Conservation (phyloP, 2,113 vertebrate species). For the Enhydra lutris region DNA sequence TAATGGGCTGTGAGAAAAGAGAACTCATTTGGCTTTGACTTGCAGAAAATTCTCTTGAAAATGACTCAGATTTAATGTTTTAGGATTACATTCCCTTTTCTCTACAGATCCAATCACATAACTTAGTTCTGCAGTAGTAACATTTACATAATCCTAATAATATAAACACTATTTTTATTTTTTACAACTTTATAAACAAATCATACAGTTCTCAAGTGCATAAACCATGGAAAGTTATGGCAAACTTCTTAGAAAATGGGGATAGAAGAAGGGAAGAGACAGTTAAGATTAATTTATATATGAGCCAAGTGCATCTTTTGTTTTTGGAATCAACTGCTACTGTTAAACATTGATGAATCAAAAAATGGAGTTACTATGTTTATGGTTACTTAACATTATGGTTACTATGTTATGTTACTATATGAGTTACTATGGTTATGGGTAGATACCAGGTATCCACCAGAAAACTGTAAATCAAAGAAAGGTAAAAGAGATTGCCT, state of each 20-base stretch:
- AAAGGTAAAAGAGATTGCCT: not conserved
- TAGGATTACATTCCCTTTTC: constrained; percentile 43
- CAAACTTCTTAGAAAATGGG: not conserved
- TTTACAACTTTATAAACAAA: not conserved
- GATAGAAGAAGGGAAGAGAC: not conserved
- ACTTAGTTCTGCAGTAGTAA: not conserved
- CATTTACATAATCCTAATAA: constrained; percentile 30
- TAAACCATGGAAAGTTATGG: not conserved
- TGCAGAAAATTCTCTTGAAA: constrained; percentile 28
- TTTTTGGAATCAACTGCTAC: not conserved
- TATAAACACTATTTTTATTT: constrained; percentile 20
- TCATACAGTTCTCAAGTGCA: not conserved
- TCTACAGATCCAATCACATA: constrained; percentile 27
- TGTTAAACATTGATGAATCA: not conserved
- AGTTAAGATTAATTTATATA: not conserved
- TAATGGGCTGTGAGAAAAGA: not conserved
- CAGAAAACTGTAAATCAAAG: not conserved
- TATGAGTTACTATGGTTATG: not conserved
- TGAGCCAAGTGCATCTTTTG: not conserved
- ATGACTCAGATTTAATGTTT: constrained; percentile 21
- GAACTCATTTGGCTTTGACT: constrained; percentile 24
- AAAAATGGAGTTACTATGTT: not conserved
- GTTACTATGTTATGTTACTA: no score
- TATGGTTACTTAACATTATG: not conserved
- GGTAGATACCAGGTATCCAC: not conserved